Evolutionary conservation across 2,113 vertebrate species (phyloP), one percentile per base, ranked within the genome.

Genomic region (Cynoglossus semilaevis): DNA sequence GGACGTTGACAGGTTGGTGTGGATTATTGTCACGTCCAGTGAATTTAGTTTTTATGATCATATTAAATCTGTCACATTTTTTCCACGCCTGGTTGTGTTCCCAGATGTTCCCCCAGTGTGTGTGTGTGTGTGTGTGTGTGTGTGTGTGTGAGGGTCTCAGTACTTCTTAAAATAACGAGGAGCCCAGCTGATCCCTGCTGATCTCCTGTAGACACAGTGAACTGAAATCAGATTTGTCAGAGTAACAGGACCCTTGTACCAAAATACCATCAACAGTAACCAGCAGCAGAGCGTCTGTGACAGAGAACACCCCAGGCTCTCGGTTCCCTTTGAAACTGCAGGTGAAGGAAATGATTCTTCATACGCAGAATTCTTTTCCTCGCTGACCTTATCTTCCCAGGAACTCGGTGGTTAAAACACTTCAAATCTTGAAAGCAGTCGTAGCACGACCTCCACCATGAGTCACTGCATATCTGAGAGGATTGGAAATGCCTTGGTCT

Each of bases 331-430:
- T 68, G 68, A 73, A 68, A 12, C 2, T 44, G 3, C 37, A 67
- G 55, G 44, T 61, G 6, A 46, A 70, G 76, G 47, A 75, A 80
- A 82, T 79, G 29, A 56, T 15, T 49, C 8, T 29, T 16, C 58
- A 47, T 43, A 42, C 8, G 15, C 37, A 63, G 52, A 66, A 65
- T 60, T 44, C 67, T 57, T 11, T 14, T 35, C 29, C 16, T 29
- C 56, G 17, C 16, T 55, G 47, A 47, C 19, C 44, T 19, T 17
- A 3, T 11, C 61, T 42, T 53, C 40, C 8, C 45, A 3, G 34
- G 35, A 38, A 9, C 11, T 18, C 44, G 1, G 9, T 10, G 36
- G 48, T 63, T 70, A 63, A 79, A 57, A 73, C 38, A n/a, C n/a
- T n/a, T n/a, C n/a, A 29, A 6, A 29, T 6, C 22, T 29, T 29